Evolutionary conservation across 2,797 vertebrate species (phyloP), one percentile per base, ranked within the genome.

Genomic region (Rhadinocentrus ornatus): DNA sequence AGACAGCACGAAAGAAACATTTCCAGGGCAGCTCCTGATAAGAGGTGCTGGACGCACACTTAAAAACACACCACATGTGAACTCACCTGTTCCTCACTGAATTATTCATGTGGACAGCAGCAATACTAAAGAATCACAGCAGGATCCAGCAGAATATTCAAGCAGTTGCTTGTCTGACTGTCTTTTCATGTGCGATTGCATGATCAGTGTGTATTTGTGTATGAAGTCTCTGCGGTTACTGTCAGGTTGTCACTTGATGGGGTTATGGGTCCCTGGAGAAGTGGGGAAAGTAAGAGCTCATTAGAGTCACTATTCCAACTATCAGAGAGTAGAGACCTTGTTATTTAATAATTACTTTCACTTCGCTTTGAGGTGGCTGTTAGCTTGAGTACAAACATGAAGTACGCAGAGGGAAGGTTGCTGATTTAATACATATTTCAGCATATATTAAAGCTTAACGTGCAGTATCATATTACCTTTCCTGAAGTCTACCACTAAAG

Each of bases 1-100:
- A 94, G 98, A 62, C 97, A 98, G 90, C 97, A 99, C 20, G 97
- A 99, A 89, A 93, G 97, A 63, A 99, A 99, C 90, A 96, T 99
- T 83, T 96, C 96, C 88, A 94, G 97, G 78, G 97, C 97, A 48
- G 97, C 97, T 62, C 97, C 97, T 54, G 97, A 99, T 91, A 99
- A 98, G 92, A 97, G 98, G 98, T 98, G 79, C 77, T 69, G 85
- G 74, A 86, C 82, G 84, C 54, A 53, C 84, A 82, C 80, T 86
- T 79, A 74, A 69, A 41, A 82, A 86, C 67, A 71, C 74, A 69
- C 66, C 10, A 34, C 77, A 81, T 56, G 69, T 71, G 62, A 80
- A 84, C 65, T 66, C 67, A 34, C 7, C 46, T 29, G 60, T 58
- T 71, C 53, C 29, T 27, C 34, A 61, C 75, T 91, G 70, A 92